phyloP scores from a whole-genome alignment of 2,888 invertebrate species.

The Ceratothoa steindachneri region DNA sequence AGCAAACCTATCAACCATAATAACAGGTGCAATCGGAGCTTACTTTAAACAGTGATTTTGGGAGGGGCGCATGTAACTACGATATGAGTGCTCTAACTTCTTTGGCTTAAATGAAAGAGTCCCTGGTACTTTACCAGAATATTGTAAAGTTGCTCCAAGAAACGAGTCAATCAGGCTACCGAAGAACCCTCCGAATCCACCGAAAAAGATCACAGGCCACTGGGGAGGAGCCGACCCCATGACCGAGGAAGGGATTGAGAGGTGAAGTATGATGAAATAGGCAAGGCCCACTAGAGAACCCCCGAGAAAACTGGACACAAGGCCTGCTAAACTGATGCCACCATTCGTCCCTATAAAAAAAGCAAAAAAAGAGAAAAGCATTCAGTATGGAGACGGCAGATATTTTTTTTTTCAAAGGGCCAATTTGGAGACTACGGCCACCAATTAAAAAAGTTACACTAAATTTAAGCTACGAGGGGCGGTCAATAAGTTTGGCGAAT shows the following conservation, averaged over 20 bases:
- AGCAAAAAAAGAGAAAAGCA: background rate
- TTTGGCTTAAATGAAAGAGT: too few species aligned
- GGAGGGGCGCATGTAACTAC: too few species aligned
- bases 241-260: constrained; percentile 49
- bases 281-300: constrained; percentile 68
- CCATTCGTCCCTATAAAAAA: constrained; percentile 73
- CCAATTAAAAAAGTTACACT: too few species aligned
- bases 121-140: constrained; percentile 69
- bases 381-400: too few species aligned
- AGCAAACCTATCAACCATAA: too few species aligned
- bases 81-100: too few species aligned
- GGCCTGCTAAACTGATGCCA: constrained; percentile 64
- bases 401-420: too few species aligned
- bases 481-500: too few species aligned
- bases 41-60: too few species aligned
- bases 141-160: constrained; percentile 79
- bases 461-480: too few species aligned
- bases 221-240: constrained; percentile 55
- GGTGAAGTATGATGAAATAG: constrained; percentile 65
- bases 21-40: too few species aligned
- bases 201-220: constrained; percentile 72
- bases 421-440: too few species aligned
- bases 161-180: constrained; percentile 79
- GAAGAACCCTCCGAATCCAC: constrained; percentile 68
- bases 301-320: constrained; percentile 62